Conservation (phyloP, 2,113 vertebrate species). For the Pyrgilauda ruficollis region DNA sequence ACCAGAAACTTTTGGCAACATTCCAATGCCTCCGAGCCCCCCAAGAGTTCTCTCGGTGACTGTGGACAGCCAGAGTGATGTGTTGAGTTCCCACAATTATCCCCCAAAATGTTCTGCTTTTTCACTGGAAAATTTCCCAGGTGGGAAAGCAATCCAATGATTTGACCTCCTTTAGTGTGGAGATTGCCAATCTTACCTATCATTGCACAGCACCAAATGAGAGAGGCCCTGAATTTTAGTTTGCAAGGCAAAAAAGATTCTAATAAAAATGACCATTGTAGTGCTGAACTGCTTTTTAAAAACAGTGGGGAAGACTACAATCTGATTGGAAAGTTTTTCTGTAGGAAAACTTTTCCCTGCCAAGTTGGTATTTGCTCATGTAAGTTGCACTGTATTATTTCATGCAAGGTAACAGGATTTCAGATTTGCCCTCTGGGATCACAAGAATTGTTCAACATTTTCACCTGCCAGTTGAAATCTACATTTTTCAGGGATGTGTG, state of each 20-base stretch:
- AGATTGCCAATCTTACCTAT: not conserved
- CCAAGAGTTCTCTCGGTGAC: too few species aligned
- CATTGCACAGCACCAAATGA: not conserved
- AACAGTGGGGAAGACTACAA: not conserved
- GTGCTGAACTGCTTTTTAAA: not conserved
- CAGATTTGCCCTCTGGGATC: not conserved
- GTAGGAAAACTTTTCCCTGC: not conserved
- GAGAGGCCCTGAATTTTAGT: not conserved
- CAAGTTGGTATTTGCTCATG: not conserved
- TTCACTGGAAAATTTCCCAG: not conserved
- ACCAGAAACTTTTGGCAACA: too few species aligned
- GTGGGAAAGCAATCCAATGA: not conserved
- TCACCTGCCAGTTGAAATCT: slow-evolving; percentile 20
- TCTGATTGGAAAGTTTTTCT: not conserved
- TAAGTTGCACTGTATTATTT: not conserved
- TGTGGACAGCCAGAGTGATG: too few species aligned
- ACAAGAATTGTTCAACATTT: not conserved
- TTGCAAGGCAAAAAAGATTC: not conserved
- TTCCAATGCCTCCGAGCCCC: too few species aligned
- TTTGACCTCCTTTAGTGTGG: not conserved
- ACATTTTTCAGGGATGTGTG: not conserved
- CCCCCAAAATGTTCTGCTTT: not conserved
- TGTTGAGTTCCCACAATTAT: too few species aligned
- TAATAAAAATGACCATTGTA: not conserved
- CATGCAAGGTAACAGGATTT: not conserved